Evolutionary conservation across 2,113 vertebrate species (phyloP).

Genomic region (Hippocampus abdominalis): DNA sequence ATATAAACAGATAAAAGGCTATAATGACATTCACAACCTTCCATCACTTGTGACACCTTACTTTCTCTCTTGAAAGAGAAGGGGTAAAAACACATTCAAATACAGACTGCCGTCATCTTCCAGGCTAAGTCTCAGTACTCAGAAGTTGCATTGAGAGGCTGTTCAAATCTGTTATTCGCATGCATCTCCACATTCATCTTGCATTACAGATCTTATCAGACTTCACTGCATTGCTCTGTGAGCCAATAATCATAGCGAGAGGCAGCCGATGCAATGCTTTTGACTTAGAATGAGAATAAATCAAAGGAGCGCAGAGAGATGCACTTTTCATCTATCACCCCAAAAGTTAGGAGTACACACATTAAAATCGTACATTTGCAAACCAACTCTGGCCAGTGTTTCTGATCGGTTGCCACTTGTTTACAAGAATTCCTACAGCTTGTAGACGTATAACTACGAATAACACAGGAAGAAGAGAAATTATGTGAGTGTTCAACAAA

Average conservation of each 20-base stretch:
- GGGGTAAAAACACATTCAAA: constrained; percentile 26
- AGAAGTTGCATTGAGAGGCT: constrained; percentile 2
- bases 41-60: constrained; percentile 45
- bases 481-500: not conserved
- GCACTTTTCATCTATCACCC: not conserved
- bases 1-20: constrained; percentile 51
- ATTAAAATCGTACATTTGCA: not conserved
- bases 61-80: constrained; percentile 27
- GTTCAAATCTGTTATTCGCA: constrained; percentile 1
- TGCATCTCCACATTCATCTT: constrained; percentile 8
- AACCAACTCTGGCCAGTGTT: not conserved
- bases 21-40: constrained; percentile 45
- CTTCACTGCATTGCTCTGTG: not conserved
- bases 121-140: not conserved
- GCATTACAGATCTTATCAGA: constrained; percentile 1
- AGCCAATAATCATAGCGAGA: not conserved
- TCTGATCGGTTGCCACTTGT: not conserved
- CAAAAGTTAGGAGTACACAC: not conserved
- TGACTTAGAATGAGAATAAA: not conserved
- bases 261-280: not conserved
- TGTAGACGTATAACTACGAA: not conserved
- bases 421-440: not conserved
- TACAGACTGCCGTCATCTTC: constrained; percentile 10
- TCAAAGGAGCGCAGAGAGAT: not conserved
- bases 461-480: not conserved